Evolutionary conservation across 2,888 invertebrate genomes (phyloP), one percentile per base, ranked within the genome.

Genomic region (Gryllus longicercus): DNA sequence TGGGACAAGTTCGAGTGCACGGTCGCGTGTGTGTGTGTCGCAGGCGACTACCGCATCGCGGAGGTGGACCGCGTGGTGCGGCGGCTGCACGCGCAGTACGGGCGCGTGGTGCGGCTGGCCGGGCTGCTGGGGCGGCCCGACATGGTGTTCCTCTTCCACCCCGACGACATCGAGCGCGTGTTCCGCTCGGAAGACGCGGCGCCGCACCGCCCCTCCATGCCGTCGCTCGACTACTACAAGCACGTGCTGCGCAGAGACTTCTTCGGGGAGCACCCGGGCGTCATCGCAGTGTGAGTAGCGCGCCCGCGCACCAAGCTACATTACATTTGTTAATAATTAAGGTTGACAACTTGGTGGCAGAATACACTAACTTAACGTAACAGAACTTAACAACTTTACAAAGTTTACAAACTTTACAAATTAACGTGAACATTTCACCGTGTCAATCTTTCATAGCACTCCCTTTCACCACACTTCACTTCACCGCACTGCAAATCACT

Each of bases 171-270:
- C 18, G 93, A 93, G 84, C 88, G 90, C 79, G 91, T 93, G 1
- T 93, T 93, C 84, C 86, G 93, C 18, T 90, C 90, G 49, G 93
- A 93, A 86, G 93, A 93, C 83, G 87, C 87, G 2, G 89, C 92
- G 84, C 93, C 93, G 0, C 91, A 91, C 83, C 89, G 93, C 80
- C 93, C 93, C 0, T 93, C 93, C 0, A 93, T 93, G 93, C 93
- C 93, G 0, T 93, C 93, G 0, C 86, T 93, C 77, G 91, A 93
- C 85, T 93, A 93, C 84, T 93, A 93, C 87, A 93, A 93, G 83
- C 92, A 93, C 84, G 91, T 90, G 0, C 86, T 93, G 77, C 87
- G 92, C 82, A 92, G 91, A 85, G 91, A 93, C 78, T 92, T 92
- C 85, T 93, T 93, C 84, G 90, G 91, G 82, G 88, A 90, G 79